Evolutionary conservation across 2,113 vertebrate species (phyloP).

Genomic region (Anser brachyrhynchus): DNA sequence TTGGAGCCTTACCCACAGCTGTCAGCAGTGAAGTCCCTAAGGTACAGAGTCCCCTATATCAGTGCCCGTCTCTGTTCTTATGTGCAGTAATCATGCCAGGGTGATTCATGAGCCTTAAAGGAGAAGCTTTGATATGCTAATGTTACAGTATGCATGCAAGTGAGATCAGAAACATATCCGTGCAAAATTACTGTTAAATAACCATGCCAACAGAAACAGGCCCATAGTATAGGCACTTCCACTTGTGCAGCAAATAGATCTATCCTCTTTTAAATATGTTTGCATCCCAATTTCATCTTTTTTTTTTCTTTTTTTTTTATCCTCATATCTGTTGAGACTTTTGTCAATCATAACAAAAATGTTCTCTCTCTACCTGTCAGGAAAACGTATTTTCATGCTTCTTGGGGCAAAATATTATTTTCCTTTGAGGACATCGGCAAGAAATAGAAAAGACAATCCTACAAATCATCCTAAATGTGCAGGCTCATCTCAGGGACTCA

Average conservation of each 20-base stretch:
- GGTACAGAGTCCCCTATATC: neutral
- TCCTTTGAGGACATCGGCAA: neutral
- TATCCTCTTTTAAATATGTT: neutral
- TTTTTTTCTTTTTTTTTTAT: neutral
- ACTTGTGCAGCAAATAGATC: neutral
- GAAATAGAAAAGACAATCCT: neutral
- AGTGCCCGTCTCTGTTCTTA: neutral
- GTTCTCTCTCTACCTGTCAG: neutral
- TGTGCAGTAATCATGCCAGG: neutral
- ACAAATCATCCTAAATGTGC: conserved; percentile 8
- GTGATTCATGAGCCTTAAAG: neutral
- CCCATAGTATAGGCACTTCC: neutral
- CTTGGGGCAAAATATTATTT: conserved; percentile 1
- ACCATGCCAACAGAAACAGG: neutral
- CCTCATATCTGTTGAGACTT: neutral
- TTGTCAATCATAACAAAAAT: conserved; percentile 2
- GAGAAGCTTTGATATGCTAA: conserved; percentile 3
- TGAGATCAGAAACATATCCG: neutral
- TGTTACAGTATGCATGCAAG: neutral
- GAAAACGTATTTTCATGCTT: conserved; percentile 33
- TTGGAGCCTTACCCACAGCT: neutral
- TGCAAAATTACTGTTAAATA: conserved; percentile 9
- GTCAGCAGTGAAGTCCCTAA: neutral
- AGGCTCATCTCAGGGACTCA: neutral
- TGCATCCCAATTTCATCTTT: neutral